These are phyloP conservation scores for Phaonia tiefii DNA, from an alignment of 2,888 invertebrate genomes.

Conservation along the genomic window DNA sequence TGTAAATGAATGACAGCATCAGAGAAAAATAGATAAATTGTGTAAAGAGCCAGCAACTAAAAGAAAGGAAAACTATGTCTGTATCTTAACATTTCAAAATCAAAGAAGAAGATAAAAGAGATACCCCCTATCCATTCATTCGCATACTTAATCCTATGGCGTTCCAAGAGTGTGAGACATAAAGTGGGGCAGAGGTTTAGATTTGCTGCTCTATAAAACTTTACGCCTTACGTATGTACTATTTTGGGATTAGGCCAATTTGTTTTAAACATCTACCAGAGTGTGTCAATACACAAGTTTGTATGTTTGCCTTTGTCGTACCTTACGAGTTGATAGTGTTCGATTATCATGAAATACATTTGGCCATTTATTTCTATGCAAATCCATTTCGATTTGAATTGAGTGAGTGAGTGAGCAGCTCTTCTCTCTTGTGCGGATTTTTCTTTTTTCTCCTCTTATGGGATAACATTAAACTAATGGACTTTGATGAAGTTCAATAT, in stretches of 20 bases:
- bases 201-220: not conserved
- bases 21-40: constrained; percentile 2
- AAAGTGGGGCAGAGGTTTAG: not conserved
- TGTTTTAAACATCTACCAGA: not conserved
- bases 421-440: too few species aligned
- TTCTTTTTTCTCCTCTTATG: not conserved
- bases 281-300: too few species aligned
- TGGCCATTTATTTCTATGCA: constrained; percentile 14
- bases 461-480: constrained; percentile 29
- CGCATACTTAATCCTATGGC: not conserved
- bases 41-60: not conserved
- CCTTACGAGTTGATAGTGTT: not conserved
- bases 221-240: not conserved
- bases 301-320: not conserved
- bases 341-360: constrained; percentile 5
- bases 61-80: not conserved
- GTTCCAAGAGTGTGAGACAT: not conserved
- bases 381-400: constrained; percentile 4
- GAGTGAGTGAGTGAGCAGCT: too few species aligned
- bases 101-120: too few species aligned
- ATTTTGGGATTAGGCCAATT: constrained; percentile 29
- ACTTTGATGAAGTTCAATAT: constrained; percentile 28
- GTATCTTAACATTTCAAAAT: not conserved
- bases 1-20: not conserved
- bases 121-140: not conserved